Conservation (phyloP, 2,797 vertebrate species). For the Sebastes trivittatus region DNA sequence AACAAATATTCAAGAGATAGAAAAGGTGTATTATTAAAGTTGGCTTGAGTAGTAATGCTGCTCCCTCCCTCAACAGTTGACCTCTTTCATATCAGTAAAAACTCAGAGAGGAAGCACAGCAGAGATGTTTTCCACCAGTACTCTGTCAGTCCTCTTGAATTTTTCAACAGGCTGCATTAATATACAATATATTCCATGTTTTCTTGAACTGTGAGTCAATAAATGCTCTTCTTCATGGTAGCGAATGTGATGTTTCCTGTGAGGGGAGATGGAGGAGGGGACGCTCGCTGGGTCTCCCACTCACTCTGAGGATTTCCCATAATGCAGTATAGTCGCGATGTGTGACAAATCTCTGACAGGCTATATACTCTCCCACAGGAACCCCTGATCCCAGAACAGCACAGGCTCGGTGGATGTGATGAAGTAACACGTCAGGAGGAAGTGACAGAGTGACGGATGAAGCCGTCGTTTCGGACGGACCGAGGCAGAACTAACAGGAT, state of each 20-base stretch:
- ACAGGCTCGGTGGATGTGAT: background rate
- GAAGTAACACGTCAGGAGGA: background rate
- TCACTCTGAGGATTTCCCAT: conserved; percentile 41
- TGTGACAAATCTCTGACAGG: conserved; percentile 44
- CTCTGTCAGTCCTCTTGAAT: background rate
- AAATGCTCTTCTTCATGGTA: background rate
- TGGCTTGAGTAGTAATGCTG: conserved; percentile 4
- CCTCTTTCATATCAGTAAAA: conserved; percentile 36
- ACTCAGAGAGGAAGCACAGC: background rate
- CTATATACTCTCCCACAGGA: background rate
- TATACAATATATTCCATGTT: background rate
- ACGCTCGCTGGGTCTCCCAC: conserved; percentile 21
- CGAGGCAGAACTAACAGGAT: background rate
- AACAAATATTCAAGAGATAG: conserved; percentile 25
- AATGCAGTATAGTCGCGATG: background rate
- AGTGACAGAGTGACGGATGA: background rate
- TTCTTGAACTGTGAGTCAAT: conserved; percentile 6
- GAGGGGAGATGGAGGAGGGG: conserved; percentile 27
- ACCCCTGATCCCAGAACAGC: background rate
- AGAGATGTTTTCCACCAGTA: background rate
- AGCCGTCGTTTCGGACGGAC: background rate
- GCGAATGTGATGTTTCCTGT: conserved; percentile 24
- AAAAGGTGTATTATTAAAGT: conserved; percentile 29
- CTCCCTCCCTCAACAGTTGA: conserved; percentile 18
- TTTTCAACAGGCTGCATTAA: conserved; percentile 29